Evolutionary conservation across 2,113 vertebrate genomes (phyloP), one percentile per base, ranked within the genome.

Genomic region (Mormyrus iriodes): DNA sequence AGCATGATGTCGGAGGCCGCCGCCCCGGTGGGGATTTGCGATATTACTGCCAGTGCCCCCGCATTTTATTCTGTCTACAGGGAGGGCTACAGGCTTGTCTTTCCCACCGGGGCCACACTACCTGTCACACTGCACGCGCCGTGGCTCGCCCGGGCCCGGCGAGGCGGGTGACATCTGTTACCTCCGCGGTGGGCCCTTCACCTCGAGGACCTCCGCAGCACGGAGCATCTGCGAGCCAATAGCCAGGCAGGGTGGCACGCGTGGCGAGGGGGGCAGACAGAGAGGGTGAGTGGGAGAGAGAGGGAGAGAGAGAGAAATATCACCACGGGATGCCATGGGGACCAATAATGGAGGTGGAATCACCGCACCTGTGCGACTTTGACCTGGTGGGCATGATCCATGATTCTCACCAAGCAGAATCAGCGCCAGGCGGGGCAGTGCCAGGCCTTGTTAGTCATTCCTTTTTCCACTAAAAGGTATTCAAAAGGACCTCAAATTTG

Each of bases 161-260:
- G 92, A 94, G 91, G 93, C 93, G 91, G 93, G 93, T 94, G 94
- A 95, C 95, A 96, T 95, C 94, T 96, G 94, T 94, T 95, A 92
- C 89, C 92, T 94, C 93, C 92, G 92, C 84, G 89, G 91, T 94
- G 94, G 93, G 94, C 90, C 93, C 90, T 89, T 90, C 90, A 35
- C 94, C 93, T 95, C 94, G 93, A 94, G 92, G 89, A 93, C 94
- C 94, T 84, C 51, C 35, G 91, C 92, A 92, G 91, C 93, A 92
- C 91, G 58, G 88, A 92, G 91, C 93, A 94, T 91, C 91, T 91
- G 93, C 90, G 91, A 92, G 91, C 91, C 85, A 83, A 90, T 89
- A 90, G 88, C 91, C 91, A 61, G 89, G 39, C 91, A 87, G 89
- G 90, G 31, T 85, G 86, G 91, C 31, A 85, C 53, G 90, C n/a